Evolutionary conservation across 2,888 invertebrate species (phyloP).

Genomic region (Escarpia spicata): DNA sequence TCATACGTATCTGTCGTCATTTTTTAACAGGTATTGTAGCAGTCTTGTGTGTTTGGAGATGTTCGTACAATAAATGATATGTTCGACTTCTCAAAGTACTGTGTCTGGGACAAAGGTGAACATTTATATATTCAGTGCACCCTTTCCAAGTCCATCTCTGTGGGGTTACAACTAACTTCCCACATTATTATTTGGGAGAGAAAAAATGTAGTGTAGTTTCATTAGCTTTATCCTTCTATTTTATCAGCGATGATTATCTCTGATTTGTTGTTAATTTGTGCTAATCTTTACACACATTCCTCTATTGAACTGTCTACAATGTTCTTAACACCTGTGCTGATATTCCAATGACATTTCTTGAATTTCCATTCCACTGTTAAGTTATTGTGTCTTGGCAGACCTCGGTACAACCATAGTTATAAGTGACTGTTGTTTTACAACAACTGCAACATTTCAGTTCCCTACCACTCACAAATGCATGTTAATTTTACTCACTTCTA

Average conservation of each 20-base stretch:
- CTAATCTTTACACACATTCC: background rate
- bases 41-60: conserved; percentile 16
- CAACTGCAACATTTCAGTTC: background rate
- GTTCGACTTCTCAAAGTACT: background rate
- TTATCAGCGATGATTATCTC: background rate
- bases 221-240: background rate
- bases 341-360: background rate
- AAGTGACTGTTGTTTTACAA: background rate
- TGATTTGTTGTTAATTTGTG: background rate
- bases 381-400: background rate
- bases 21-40: background rate
- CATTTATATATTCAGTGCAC: background rate
- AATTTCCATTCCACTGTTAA: background rate
- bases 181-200: background rate
- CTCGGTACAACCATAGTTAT: background rate
- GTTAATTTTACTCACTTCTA: background rate
- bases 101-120: conserved; percentile 16
- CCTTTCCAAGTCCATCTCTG: background rate
- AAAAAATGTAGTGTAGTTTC: background rate
- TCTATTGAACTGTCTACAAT: background rate
- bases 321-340: background rate
- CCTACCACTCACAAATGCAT: background rate
- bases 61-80: background rate
- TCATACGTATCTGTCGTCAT: background rate
- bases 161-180: background rate